Evolutionary conservation across 2,888 invertebrate genomes (phyloP), one percentile per base, ranked within the genome.

Genomic region (Cacoxenus indagator): DNA sequence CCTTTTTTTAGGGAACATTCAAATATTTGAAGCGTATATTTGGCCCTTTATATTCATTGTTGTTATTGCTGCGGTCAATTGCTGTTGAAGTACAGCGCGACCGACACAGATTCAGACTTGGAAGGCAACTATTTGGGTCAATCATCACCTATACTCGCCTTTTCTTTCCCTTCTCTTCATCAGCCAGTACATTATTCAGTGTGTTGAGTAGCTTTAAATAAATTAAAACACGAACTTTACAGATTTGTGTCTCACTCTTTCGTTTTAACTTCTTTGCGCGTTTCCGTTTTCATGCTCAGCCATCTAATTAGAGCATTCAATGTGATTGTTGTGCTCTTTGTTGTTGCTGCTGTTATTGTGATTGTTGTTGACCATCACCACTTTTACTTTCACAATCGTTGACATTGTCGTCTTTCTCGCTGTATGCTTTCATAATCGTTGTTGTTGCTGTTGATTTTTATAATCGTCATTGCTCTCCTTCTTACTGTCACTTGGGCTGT

Each of bases 261-360:
- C n/a, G 14, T 5, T 11, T 8, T 37, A 11, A 2, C 8, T 37
- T 37, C 14, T 37, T 37, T 1, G 2, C 2, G 37, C 2, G 68
- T 6, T 61, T 24, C 8, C 19, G 9, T 11, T 59, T 55, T 62
- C 69, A 65, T 69, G 71, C 69, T 71, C 67, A 65, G 67, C n/a
- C 22, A 19, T 73, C 81, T 81, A 78, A 80, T 83, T 81, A 83
- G 83, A 81, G 71, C 79, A 70, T 72, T 74, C 81, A 77, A 77
- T 80, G 71, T 70, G 73, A 65, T 29, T 72, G 70, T 22, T 70
- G 46, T 37, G n/a, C n/a, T n/a, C 70, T 72, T 74, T 82, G 79
- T 78, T 80, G 71, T 70, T 73, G 67, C 26, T 72, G 70, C 19
- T 70, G 46, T 37, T 67, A 24, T 26, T 65, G 65, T 31, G 66